Base-by-base conservation (phyloP, 2,888 invertebrate species). In the Coleophora deauratella region DNA sequence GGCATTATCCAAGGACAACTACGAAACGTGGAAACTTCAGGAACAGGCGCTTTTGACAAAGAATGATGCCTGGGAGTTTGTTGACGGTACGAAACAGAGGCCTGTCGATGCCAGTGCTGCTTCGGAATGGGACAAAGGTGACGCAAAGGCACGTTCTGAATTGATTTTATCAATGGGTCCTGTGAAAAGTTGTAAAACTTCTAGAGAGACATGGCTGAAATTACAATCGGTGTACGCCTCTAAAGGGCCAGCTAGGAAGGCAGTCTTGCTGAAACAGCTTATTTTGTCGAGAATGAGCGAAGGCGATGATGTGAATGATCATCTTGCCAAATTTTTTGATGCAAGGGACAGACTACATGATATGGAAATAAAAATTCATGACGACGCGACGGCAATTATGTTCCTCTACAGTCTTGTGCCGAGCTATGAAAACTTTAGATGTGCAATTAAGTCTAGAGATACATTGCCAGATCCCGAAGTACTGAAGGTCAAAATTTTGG, bases 391-490 rank as follows among this genome's bases (percentile, higher is more conserved):
- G 4, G 8, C 38, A 11, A 38, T 38, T 11, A 32, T 38, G 32
- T 13, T 38, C 9, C 33, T 38, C 3, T 38, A 32, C 21, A 32
- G 38, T 33, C 21, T 38, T 9, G 31, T 32, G 8, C 27, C 9
- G 9, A 30, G 2, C 9, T 40, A 21, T 14, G 35, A 30, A 10
- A 40, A 35, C 14, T 40, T 40, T 40, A 27, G 35, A 28, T 28
- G 28, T 27, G 40, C 40, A 6, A 40, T 40, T 1, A 35, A 40
- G n/a, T 28, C 14, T 9, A 27, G 40, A 40, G 30, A 40, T 30
- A 14, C 27, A 10, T 35, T 40, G 28, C 40, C 40, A 14, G 11
- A 34, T n/a, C 28, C 40, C 9, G 34, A 35, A 9, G 28, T 28
- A 9, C 30, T 40, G 15, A 35, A 40, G 27, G 14, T 40, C n/a